Conservation (phyloP, 2,113 vertebrate genomes). For the Pampusana beccarii region DNA sequence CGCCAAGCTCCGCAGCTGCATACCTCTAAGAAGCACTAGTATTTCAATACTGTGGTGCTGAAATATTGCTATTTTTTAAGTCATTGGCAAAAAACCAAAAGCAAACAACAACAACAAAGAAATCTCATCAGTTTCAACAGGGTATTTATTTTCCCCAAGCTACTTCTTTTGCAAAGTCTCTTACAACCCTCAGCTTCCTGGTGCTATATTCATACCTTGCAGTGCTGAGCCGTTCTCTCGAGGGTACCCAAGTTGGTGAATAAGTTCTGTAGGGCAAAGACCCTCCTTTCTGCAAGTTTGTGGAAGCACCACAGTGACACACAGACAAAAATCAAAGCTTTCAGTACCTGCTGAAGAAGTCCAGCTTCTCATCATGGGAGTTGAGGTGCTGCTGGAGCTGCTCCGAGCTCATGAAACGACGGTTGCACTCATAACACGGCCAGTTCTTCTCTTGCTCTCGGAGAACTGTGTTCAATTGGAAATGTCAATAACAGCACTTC, state of each 20-base stretch:
- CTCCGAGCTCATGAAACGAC: slow-evolving; percentile 95
- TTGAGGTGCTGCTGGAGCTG: slow-evolving; percentile 97
- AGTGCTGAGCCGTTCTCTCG: background rate
- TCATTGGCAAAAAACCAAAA: background rate
- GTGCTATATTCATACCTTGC: background rate
- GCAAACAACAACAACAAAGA: background rate
- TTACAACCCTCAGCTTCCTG: background rate
- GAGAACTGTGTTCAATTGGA: slow-evolving; percentile 74
- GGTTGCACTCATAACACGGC: slow-evolving; percentile 96
- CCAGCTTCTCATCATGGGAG: slow-evolving; percentile 95
- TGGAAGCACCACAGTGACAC: background rate
- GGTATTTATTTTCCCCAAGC: background rate
- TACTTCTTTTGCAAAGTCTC: background rate
- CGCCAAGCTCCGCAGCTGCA: background rate
- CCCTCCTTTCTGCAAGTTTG: background rate
- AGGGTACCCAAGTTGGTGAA: background rate
- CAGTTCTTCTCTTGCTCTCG: slow-evolving; percentile 97
- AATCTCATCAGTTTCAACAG: background rate
- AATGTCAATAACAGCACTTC: background rate
- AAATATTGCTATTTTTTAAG: background rate
- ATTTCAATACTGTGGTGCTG: background rate
- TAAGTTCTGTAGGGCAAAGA: background rate
- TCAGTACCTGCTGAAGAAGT: slow-evolving; percentile 87
- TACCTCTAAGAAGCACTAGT: background rate
- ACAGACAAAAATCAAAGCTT: background rate